Evolutionary conservation across 92 coral and sea anemone species (phyloP).

Genomic region (Zoanthus sociatus): DNA sequence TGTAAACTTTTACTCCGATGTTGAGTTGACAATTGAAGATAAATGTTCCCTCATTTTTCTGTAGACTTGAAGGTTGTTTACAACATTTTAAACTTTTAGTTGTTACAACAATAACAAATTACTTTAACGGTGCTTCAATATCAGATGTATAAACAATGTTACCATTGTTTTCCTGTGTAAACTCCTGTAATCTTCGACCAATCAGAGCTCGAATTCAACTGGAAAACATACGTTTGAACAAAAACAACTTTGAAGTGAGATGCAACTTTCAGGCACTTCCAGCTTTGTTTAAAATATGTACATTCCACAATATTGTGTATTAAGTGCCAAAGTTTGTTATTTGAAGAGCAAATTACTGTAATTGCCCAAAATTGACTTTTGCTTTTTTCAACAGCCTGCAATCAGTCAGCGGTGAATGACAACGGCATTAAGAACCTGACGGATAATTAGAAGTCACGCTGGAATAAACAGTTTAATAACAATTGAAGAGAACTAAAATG

Average conservation of each 20-base stretch:
- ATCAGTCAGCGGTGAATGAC: constrained; percentile 47
- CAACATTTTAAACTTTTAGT: neutral
- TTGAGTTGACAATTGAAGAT: neutral
- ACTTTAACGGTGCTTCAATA: constrained; percentile 1
- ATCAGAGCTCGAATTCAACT: neutral
- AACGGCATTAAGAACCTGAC: neutral
- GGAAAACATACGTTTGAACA: neutral
- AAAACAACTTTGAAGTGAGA: constrained; percentile 1
- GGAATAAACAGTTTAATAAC: constrained; percentile 35
- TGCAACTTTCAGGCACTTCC: neutral
- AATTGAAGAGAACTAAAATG: constrained; percentile 38
- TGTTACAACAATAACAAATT: neutral
- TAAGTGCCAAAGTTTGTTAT: constrained; percentile 17
- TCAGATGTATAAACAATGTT: constrained; percentile 31
- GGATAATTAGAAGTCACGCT: constrained; percentile 39
- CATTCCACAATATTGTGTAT: too few species aligned
- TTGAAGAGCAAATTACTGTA: neutral
- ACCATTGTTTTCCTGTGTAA: constrained; percentile 17
- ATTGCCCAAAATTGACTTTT: constrained; percentile 2
- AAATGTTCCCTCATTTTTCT: neutral
- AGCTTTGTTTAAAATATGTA: neutral
- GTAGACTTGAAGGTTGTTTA: neutral
- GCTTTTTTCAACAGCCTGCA: constrained; percentile 50
- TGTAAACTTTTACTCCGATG: neutral
- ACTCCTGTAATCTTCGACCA: constrained; percentile 12